Evolutionary conservation across 2,113 vertebrate species (phyloP).

Genomic region (Hyla sarda): DNA sequence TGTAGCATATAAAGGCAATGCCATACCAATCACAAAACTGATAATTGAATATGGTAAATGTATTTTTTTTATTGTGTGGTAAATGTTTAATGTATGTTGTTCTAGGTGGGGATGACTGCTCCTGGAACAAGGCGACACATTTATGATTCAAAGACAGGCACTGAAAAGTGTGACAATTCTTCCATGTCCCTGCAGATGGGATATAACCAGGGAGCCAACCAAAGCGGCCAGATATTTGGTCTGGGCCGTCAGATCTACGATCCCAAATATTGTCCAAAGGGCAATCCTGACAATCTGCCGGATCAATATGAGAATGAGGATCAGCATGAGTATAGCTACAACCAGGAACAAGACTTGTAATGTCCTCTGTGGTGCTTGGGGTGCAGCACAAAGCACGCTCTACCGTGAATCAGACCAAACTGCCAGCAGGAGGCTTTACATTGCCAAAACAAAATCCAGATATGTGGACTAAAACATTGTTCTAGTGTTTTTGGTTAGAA

Average conservation of each 20-base stretch:
- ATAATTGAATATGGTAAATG: too few relatives aligned
- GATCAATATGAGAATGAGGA: background rate
- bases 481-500: background rate
- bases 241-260: slow-evolving; percentile 95
- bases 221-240: slow-evolving; percentile 91
- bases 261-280: slow-evolving; percentile 89
- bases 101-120: slow-evolving; percentile 92
- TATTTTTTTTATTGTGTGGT: too few relatives aligned
- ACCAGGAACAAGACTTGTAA: slow-evolving; percentile 65
- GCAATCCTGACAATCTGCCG: slow-evolving; percentile 61
- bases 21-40: too few relatives aligned
- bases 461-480: background rate
- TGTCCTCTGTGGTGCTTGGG: background rate
- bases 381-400: background rate
- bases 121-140: slow-evolving; percentile 92
- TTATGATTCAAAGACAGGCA: slow-evolving; percentile 86
- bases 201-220: slow-evolving; percentile 86
- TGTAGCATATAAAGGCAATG: too few relatives aligned
- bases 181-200: slow-evolving; percentile 97
- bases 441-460: background rate
- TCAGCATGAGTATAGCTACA: slow-evolving; percentile 63
- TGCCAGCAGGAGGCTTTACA: background rate
- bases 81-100: too few relatives aligned
- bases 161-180: slow-evolving; percentile 91
- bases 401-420: background rate